Evolutionary conservation across 2,113 vertebrate species (phyloP).

Genomic region (Isurus oxyrinchus): DNA sequence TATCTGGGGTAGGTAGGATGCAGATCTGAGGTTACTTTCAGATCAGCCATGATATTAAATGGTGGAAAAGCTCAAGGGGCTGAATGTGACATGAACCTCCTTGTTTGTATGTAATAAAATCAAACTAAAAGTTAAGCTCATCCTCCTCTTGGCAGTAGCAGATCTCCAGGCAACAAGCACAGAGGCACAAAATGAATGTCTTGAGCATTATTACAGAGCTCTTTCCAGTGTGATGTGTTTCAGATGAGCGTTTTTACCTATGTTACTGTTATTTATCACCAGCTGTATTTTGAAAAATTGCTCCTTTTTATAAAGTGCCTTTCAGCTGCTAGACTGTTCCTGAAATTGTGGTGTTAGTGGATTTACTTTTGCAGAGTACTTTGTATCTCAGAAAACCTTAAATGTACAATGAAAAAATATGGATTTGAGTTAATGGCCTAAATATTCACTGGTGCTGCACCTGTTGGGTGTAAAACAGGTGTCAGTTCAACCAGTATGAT

Average conservation of each 20-base stretch:
- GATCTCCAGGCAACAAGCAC: neutral
- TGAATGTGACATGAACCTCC: too few relatives aligned
- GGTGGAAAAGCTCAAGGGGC: too few relatives aligned
- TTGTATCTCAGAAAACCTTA: neutral
- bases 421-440: neutral
- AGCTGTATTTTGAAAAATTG: neutral
- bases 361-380: neutral
- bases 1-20: too few relatives aligned
- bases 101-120: neutral
- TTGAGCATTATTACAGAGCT: neutral
- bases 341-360: neutral
- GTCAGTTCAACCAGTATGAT: neutral
- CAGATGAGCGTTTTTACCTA: neutral
- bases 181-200: neutral
- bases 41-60: too few relatives aligned
- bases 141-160: neutral
- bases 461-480: too few relatives aligned
- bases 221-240: neutral
- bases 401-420: neutral
- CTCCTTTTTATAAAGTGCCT: neutral
- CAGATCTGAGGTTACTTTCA: too few relatives aligned
- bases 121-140: neutral
- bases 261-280: neutral
- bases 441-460: neutral
- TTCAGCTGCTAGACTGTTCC: neutral